These are phyloP conservation scores for Brachionus plicatilis DNA, from an alignment of 1,140 invertebrate genomes.

Conservation along the genomic window DNA sequence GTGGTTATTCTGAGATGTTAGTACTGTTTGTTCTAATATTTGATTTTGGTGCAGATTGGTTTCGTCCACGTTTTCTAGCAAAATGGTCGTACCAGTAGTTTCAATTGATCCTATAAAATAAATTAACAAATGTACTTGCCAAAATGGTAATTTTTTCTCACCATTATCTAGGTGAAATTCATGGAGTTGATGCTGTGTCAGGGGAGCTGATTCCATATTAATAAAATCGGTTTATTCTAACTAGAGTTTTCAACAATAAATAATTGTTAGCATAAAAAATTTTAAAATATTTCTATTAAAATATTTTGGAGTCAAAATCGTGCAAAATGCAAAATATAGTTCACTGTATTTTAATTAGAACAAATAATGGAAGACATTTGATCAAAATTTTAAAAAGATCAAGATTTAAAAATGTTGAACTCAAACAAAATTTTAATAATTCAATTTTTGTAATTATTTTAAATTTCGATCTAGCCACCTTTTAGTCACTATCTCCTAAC, in stretches of 20 bases:
- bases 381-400: no score
- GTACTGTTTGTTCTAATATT: background rate
- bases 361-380: background rate
- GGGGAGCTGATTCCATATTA: background rate
- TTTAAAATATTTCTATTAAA: background rate
- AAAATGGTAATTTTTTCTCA: no score
- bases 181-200: conserved; percentile 12
- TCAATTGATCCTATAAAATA: background rate
- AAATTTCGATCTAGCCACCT: no score
- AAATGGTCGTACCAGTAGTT: background rate
- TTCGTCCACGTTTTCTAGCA: conserved; percentile 8
- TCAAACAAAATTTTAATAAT: no score
- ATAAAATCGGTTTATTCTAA: background rate
- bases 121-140: no score
- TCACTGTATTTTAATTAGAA: background rate
- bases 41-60: background rate
- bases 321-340: background rate
- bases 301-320: background rate
- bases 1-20: background rate
- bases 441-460: no score
- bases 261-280: conserved; percentile 25
- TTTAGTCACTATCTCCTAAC: no score
- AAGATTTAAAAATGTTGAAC: no score
- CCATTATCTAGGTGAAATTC: background rate
- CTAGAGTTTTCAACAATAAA: background rate